These are phyloP conservation scores for Manacus vitellinus DNA, from an alignment of 2,113 vertebrate species.

Conservation along the genomic window DNA sequence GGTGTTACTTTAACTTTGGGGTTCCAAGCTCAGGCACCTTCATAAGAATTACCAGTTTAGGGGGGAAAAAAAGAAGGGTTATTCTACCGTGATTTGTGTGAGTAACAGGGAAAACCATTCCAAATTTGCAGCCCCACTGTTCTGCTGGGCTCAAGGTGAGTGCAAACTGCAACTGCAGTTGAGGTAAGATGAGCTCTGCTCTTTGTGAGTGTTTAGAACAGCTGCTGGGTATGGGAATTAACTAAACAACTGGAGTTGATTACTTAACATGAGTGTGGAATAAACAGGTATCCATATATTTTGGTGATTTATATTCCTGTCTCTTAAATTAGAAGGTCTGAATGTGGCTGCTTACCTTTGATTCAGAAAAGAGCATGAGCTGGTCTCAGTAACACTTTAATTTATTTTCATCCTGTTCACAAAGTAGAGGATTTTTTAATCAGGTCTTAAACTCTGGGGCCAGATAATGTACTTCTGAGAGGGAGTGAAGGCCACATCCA, in stretches of 20 bases:
- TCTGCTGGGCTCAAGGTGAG: not conserved
- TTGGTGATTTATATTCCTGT: not conserved
- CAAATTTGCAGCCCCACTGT: not conserved
- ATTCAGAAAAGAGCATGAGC: not conserved
- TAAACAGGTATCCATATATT: not conserved
- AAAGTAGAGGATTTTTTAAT: not conserved
- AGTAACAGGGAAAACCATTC: not conserved
- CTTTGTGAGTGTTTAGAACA: not conserved
- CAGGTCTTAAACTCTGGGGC: not conserved
- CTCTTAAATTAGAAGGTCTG: not conserved
- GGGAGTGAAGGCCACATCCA: not conserved
- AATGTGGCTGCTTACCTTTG: not conserved
- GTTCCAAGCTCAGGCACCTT: not conserved
- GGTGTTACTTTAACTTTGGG: not conserved
- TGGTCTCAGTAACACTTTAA: not conserved
- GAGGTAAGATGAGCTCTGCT: not conserved
- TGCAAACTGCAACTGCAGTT: not conserved
- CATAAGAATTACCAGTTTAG: not conserved
- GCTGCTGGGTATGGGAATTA: not conserved
- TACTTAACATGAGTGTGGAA: not conserved
- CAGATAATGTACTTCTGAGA: not conserved
- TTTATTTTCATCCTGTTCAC: not conserved
- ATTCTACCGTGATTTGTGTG: fast-evolving
- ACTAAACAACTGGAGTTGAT: not conserved
- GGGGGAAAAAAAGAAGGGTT: not conserved